Conservation (phyloP, 2,888 invertebrate species). For the Pteria penguin region DNA sequence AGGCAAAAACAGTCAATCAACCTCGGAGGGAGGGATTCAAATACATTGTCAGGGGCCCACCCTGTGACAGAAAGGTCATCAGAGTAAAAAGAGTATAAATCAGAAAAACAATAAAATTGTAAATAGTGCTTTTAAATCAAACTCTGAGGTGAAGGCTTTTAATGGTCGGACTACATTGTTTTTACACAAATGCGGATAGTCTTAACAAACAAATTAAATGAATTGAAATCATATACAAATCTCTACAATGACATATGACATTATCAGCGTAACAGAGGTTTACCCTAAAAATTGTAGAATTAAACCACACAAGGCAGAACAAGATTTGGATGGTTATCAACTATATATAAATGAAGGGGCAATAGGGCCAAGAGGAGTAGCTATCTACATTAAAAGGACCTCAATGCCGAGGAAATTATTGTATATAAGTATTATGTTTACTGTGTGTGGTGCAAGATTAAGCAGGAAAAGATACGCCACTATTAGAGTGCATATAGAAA, state of each 20-base stretch:
- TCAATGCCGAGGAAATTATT: neutral
- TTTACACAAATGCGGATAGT: constrained; percentile 16
- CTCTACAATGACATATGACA: neutral
- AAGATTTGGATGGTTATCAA: neutral
- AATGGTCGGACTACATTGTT: constrained; percentile 1
- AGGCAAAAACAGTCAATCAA: neutral
- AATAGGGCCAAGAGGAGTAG: neutral
- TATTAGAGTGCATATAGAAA: neutral
- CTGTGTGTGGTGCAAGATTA: neutral
- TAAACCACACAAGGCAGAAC: neutral
- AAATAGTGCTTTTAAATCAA: neutral
- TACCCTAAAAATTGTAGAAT: neutral
- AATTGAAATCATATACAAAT: neutral
- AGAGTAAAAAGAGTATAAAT: neutral
- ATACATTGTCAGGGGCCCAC: neutral
- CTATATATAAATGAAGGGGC: neutral
- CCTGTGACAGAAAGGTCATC: neutral
- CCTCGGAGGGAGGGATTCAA: neutral
- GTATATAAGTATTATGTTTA: neutral
- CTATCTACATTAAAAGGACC: neutral
- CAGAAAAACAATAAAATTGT: neutral
- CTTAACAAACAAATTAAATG: constrained; percentile 2
- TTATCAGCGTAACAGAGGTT: neutral
- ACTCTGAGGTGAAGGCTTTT: neutral
- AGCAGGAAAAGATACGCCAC: neutral